Base-by-base conservation (phyloP, 2,888 invertebrate genomes). In the Muscina levida region DNA sequence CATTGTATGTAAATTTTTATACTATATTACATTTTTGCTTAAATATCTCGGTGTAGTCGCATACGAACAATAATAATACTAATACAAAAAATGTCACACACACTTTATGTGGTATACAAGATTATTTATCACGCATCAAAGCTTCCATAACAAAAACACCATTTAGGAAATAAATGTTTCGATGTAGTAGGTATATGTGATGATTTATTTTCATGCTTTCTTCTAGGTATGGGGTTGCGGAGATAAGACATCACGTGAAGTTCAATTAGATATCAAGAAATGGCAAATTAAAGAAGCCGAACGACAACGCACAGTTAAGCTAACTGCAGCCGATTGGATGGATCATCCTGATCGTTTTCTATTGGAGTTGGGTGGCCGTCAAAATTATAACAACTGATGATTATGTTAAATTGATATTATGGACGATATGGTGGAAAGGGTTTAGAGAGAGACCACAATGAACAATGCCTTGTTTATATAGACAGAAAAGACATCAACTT, bases 291-390 rank as follows among this genome's bases (percentile, higher is more conserved):
- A 94, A 85, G 97, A 98, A 89, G 96, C 95, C 0, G 97, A 98
- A 91, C 93, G 95, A 79, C 95, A 96, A 85, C 92, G 96, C 71
- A 93, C 94, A 87, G 96, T 98, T 8, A 97, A 97, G 89, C 90
- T 97, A 78, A 96, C 95, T 15, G 94, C 97, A 0, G 94, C 95
- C 19, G 97, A 98, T 88, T 98, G 98, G 98, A 93, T 97, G 87
- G 97, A 98, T 88, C 97, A 98, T 91, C 98, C 98, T 0, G 98
- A 98, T 92, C 93, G 97, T 75, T 97, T 97, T 89, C 92, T 98
- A 66, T 91, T 98, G 81, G 96, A 97, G 90, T 91, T 97, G 87
- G 97, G 96, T 1, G 97, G 97, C 13, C 92, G 96, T 26, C 94
- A 94, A 72, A 95, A 95, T 87, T 96, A 96, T 90, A 95, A 95